A percentile compares a stretch with the other conserved stretches of the same genome.
These are phyloP conservation scores for Tridacna crocea DNA, from an alignment of 2,888 invertebrate species.

Conservation along the genomic window DNA sequence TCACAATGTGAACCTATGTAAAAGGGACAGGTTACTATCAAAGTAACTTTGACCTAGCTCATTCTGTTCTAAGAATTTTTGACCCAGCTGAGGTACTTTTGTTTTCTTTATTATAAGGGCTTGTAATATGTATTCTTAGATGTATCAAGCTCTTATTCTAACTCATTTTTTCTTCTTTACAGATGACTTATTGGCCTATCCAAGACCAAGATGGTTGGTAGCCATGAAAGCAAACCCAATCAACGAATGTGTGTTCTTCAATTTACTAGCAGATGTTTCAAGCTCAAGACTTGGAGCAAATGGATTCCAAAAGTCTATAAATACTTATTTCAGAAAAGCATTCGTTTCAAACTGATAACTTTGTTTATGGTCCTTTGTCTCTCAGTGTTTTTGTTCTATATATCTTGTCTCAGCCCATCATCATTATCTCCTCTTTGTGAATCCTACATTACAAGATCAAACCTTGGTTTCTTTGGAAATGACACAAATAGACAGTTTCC, in stretches of 20 bases:
- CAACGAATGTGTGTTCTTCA: neutral
- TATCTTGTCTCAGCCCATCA: slow-evolving; percentile 1
- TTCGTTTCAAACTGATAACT: slow-evolving; percentile 31
- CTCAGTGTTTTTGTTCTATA: slow-evolving; percentile 13
- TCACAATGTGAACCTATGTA: too few relatives aligned
- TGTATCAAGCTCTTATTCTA: too few relatives aligned
- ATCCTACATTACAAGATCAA: neutral
- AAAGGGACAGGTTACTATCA: too few relatives aligned
- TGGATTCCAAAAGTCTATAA: slow-evolving; percentile 6
- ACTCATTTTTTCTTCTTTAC: too few relatives aligned
- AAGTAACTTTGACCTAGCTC: too few relatives aligned
- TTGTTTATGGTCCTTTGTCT: slow-evolving; percentile 27
- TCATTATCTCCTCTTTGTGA: neutral
- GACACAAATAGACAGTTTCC: slow-evolving; percentile 28
- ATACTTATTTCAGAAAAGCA: slow-evolving; percentile 31
- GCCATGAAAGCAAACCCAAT: neutral
- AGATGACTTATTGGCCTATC: too few relatives aligned
- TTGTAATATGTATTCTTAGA: too few relatives aligned
- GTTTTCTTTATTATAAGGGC: too few relatives aligned
- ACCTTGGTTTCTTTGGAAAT: slow-evolving; percentile 13
- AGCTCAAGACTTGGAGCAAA: neutral
- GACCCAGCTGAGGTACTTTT: too few relatives aligned
- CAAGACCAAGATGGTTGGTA: neutral
- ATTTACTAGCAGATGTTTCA: neutral
- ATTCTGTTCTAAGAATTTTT: too few relatives aligned